Percentiles rank a stretch among this genome's conserved stretches.
Evolutionary conservation across 2,797 vertebrate species (phyloP).

Genomic region (Anguilla marmorata): DNA sequence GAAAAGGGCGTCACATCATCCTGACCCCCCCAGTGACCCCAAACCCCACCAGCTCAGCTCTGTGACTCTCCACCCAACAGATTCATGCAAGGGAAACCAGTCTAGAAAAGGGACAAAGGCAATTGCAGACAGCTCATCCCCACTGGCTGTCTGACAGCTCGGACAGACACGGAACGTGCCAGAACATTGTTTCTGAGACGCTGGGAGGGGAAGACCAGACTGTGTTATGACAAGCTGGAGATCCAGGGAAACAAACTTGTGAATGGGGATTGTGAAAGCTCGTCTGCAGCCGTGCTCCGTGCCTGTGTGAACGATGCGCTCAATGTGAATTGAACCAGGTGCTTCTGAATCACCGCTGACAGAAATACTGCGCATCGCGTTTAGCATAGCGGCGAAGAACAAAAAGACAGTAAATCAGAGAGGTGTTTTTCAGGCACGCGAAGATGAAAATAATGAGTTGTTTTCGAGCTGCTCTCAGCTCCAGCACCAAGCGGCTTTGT

Average conservation of each 20-base stretch:
- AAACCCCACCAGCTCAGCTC: neutral
- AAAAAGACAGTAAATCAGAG: neutral
- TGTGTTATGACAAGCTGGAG: neutral
- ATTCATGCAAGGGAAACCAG: neutral
- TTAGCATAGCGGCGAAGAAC: neutral
- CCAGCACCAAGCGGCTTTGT: neutral
- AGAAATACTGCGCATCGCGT: neutral
- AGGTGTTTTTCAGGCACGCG: neutral
- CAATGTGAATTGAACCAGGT: neutral
- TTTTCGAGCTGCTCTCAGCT: neutral
- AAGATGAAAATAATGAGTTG: neutral
- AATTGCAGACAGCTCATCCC: neutral
- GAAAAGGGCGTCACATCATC: neutral
- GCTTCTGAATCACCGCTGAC: neutral
- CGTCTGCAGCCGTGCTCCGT: neutral
- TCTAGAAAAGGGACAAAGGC: neutral
- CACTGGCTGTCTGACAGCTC: neutral
- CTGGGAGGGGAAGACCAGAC: neutral
- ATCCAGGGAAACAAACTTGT: neutral
- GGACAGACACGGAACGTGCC: neutral
- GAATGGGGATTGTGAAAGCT: neutral
- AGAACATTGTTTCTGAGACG: neutral
- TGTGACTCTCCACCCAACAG: neutral
- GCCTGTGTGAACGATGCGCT: neutral
- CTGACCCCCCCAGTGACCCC: neutral